Conservation (phyloP, 2,113 vertebrate genomes). For the Theropithecus gelada region DNA sequence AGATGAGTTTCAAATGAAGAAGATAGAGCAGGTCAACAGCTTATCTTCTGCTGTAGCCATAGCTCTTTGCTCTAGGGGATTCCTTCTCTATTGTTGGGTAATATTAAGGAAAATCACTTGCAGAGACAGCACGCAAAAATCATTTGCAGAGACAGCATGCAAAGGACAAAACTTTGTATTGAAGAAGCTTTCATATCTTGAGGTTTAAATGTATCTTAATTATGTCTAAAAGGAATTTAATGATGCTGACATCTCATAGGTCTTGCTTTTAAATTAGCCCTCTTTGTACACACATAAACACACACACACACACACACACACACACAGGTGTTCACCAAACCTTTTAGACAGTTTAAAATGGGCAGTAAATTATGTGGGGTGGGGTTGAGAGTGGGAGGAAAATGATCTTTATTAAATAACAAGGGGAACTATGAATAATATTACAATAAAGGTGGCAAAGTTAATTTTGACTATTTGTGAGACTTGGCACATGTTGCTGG, state of each 20-base stretch:
- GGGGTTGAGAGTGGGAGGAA: not conserved
- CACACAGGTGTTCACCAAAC: not conserved
- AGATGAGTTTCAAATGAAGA: constrained; percentile 86
- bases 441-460: constrained; percentile 78
- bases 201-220: constrained; percentile 90
- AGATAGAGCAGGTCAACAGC: constrained; percentile 86
- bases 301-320: not conserved
- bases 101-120: constrained; percentile 93
- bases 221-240: constrained; percentile 85
- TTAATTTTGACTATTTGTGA: constrained; percentile 82
- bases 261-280: constrained; percentile 90
- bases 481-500: constrained; percentile 78
- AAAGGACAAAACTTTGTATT: constrained; percentile 84
- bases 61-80: constrained; percentile 87
- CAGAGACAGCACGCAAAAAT: constrained; percentile 91
- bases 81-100: constrained; percentile 91
- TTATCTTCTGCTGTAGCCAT: constrained; percentile 82
- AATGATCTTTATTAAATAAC: constrained; percentile 72
- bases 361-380: constrained; percentile 61
- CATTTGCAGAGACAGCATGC: constrained; percentile 91
- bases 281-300: constrained; percentile 80
- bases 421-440: constrained; percentile 78
- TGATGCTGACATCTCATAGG: constrained; percentile 87
- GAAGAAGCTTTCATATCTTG: constrained; percentile 88
- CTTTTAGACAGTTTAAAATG: constrained; percentile 81